Evolutionary conservation across 2,113 vertebrate species (phyloP).

Genomic region (Nansenia antarctica): DNA sequence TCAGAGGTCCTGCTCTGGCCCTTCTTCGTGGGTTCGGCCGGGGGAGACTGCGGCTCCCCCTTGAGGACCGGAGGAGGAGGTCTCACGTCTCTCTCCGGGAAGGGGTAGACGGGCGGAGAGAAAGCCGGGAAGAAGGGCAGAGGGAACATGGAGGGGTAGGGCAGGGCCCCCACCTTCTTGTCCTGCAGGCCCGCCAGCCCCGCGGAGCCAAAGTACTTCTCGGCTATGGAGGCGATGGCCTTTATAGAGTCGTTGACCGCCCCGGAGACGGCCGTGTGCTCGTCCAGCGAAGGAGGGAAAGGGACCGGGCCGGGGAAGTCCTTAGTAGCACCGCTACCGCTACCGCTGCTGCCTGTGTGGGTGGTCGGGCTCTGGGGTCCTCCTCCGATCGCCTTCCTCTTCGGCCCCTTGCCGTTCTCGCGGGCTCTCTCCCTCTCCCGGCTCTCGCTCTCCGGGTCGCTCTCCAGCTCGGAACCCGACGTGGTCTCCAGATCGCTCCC

Average conservation of each 20-base stretch:
- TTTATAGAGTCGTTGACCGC: conserved; percentile 99
- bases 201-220: conserved; percentile 99
- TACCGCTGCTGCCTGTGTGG: conserved; percentile 77
- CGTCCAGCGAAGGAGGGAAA: conserved; percentile 90
- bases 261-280: conserved; percentile 95
- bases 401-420: conserved; percentile 94
- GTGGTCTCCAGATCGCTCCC: conserved; percentile 98
- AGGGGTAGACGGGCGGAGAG: conserved; percentile 96
- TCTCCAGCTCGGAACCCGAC: conserved; percentile 97
- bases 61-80: conserved; percentile 85
- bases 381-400: conserved; percentile 87
- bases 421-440: conserved; percentile 86
- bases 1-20: conserved; percentile 83
- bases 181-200: conserved; percentile 95
- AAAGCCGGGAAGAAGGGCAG: conserved; percentile 98
- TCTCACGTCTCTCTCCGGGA: conserved; percentile 92
- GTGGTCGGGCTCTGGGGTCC: conserved; percentile 85
- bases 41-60: conserved; percentile 85
- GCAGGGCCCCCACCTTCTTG: conserved; percentile 93
- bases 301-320: conserved; percentile 88
- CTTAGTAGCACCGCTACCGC: too few relatives aligned
- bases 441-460: conserved; percentile 95
- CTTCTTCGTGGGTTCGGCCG: conserved; percentile 86
- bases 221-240: conserved; percentile 98
- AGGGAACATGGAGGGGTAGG: conserved; percentile 98